These are phyloP conservation scores for Holcopasites calliopsidis DNA, from an alignment of 1,140 invertebrate species.

Conservation along the genomic window DNA sequence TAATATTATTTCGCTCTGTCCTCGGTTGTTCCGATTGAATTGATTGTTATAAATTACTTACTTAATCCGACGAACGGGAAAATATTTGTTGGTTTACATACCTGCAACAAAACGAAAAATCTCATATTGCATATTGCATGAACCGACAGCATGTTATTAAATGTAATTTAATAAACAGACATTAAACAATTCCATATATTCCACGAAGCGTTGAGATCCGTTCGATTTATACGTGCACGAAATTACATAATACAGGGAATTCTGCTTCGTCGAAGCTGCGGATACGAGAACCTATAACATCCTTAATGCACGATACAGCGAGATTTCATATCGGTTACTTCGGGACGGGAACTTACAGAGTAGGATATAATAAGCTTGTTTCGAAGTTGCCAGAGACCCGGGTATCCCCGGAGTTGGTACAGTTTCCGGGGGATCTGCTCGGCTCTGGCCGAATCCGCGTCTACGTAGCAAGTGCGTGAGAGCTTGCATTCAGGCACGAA, in stretches of 20 bases:
- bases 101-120: conserved; percentile 46
- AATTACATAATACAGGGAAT: too few relatives aligned
- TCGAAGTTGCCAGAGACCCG: neutral
- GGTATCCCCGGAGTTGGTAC: neutral
- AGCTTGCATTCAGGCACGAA: neutral
- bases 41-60: conserved; percentile 52
- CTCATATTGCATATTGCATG: neutral
- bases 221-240: too few relatives aligned
- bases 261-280: too few relatives aligned
- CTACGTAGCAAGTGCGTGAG: neutral
- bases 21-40: neutral
- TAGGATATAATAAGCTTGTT: neutral
- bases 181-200: too few relatives aligned
- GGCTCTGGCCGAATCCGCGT: neutral
- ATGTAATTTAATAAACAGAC: neutral
- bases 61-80: conserved; percentile 2
- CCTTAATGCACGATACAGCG: neutral
- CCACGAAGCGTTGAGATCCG: too few relatives aligned
- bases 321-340: neutral
- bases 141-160: neutral
- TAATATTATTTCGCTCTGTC: neutral
- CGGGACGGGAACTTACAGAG: neutral
- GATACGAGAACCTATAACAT: too few relatives aligned
- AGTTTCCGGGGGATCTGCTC: neutral
- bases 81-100: conserved; percentile 34